phyloP scores from a whole-genome alignment of 2,888 invertebrate species.

The Cataglyphis rosenhaueri region DNA sequence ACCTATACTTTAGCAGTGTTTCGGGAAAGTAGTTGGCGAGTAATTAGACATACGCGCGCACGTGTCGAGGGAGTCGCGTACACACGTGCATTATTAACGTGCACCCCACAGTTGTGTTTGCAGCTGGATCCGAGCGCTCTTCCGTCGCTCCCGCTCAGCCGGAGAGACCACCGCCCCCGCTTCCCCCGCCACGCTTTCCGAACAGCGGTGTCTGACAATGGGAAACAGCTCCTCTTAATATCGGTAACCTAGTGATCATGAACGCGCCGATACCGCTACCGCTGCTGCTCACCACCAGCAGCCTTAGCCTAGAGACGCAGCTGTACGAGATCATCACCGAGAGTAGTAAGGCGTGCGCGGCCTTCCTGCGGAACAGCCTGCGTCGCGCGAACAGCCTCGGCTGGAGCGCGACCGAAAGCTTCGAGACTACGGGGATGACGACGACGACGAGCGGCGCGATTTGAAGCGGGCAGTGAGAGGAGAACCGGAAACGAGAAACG shows the following conservation, averaged over 20 bases:
- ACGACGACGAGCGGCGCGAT: conserved; percentile 32
- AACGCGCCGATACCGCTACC: conserved; percentile 82
- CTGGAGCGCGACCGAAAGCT: conserved; percentile 65
- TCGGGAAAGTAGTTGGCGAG: conserved; percentile 18
- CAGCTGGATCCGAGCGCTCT: conserved; percentile 95
- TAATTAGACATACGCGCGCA: conserved; percentile 11
- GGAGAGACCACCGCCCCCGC: conserved; percentile 92
- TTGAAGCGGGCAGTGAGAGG: conserved; percentile 47
- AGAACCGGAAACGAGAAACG: neutral
- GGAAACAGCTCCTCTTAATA: conserved; percentile 88
- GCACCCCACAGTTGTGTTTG: conserved; percentile 85
- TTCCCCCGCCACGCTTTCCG: conserved; percentile 93
- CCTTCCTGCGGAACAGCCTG: conserved; percentile 89
- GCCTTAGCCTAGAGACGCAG: conserved; percentile 79
- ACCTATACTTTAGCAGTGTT: conserved; percentile 11
- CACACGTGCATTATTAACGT: conserved; percentile 64
- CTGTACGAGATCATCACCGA: conserved; percentile 86
- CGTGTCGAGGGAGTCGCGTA: conserved; percentile 14
- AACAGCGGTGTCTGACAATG: conserved; percentile 94
- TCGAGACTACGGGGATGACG: conserved; percentile 49
- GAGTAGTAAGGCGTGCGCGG: conserved; percentile 89
- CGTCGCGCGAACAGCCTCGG: conserved; percentile 72
- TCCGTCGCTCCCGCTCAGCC: conserved; percentile 91
- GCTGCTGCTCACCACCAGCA: conserved; percentile 82
- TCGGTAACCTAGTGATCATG: conserved; percentile 86